phyloP scores from a whole-genome alignment of 2,113 vertebrate genomes.

The Alligator sinensis region DNA sequence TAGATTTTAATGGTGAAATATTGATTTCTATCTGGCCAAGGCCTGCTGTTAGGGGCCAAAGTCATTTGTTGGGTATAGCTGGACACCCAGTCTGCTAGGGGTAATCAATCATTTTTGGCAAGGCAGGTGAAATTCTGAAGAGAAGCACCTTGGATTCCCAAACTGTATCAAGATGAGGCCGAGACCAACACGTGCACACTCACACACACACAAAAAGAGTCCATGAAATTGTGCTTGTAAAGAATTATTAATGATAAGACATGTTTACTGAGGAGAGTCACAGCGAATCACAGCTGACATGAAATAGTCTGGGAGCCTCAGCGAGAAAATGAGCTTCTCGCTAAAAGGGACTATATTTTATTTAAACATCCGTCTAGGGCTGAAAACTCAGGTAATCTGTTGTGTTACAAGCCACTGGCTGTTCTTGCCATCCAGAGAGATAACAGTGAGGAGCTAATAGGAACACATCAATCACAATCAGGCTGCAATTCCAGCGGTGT shows the following conservation, averaged over 20 bases:
- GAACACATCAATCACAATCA: slow-evolving; percentile 96
- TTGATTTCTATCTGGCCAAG: slow-evolving; percentile 99
- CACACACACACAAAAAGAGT: slow-evolving; percentile 41
- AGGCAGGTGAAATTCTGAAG: slow-evolving; percentile 84
- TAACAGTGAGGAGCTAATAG: slow-evolving; percentile 89
- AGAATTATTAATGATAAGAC: slow-evolving; percentile 94
- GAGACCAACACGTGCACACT: slow-evolving; percentile 55
- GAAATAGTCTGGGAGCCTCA: slow-evolving; percentile 85
- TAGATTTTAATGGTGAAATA: slow-evolving; percentile 99
- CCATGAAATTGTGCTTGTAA: slow-evolving; percentile 80
- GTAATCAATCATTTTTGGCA: slow-evolving; percentile 97
- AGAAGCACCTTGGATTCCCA: slow-evolving; percentile 86
- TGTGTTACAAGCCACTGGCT: slow-evolving; percentile 96
- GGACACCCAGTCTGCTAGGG: slow-evolving; percentile 88
- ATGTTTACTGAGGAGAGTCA: slow-evolving; percentile 91
- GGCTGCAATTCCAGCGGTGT: slow-evolving; percentile 87
- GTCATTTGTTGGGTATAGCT: slow-evolving; percentile 98
- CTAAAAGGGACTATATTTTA: slow-evolving; percentile 95
- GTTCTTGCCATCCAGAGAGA: slow-evolving; percentile 91
- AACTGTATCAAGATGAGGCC: slow-evolving; percentile 77
- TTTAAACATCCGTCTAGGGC: slow-evolving; percentile 90
- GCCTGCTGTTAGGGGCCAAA: slow-evolving; percentile 96
- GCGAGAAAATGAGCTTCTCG: slow-evolving; percentile 90
- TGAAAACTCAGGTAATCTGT: slow-evolving; percentile 94
- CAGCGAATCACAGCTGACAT: slow-evolving; percentile 90